phyloP scores from a whole-genome alignment of 2,888 invertebrate species.

The Mythimna vitellina region DNA sequence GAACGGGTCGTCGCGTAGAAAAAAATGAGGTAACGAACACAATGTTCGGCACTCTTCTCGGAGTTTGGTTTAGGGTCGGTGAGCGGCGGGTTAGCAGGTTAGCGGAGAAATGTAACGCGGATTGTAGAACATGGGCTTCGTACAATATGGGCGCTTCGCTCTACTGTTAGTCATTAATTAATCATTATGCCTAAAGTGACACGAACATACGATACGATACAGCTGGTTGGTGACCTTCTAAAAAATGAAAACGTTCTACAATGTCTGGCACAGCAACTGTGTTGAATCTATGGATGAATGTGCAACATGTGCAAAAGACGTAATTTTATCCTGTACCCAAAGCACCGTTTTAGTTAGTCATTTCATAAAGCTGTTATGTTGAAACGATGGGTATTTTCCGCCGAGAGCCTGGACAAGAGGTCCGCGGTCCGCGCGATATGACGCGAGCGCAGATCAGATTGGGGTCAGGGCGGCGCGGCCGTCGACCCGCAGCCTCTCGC shows the following conservation, averaged over 20 bases:
- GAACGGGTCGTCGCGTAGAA: conserved; percentile 64
- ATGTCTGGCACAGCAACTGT: background rate
- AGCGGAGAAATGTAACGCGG: conserved; percentile 65
- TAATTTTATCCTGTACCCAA: conserved; percentile 39
- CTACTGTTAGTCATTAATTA: conserved; percentile 12
- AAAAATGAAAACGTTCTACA: background rate
- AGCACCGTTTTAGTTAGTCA: conserved; percentile 62
- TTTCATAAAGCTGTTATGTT: conserved; percentile 70
- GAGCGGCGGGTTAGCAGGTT: conserved; percentile 81
- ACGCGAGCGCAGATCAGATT: conserved; percentile 87
- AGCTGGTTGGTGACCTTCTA: conserved; percentile 16
- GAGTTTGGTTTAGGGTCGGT: conserved; percentile 54
- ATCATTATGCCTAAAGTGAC: conserved; percentile 9
- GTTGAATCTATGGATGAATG: background rate
- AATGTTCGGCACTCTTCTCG: conserved; percentile 70
- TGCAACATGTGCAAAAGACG: conserved; percentile 12
- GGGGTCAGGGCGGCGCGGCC: conserved; percentile 90
- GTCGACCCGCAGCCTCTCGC: conserved; percentile 87
- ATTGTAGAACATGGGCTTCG: conserved; percentile 50
- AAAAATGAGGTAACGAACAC: conserved; percentile 82
- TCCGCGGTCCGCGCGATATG: conserved; percentile 86
- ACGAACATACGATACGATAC: background rate
- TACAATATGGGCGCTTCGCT: background rate
- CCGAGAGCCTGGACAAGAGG: conserved; percentile 86
- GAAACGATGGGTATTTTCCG: conserved; percentile 88